phyloP scores from a whole-genome alignment of 2,888 invertebrate species.

The Ceratothoa steindachneri region DNA sequence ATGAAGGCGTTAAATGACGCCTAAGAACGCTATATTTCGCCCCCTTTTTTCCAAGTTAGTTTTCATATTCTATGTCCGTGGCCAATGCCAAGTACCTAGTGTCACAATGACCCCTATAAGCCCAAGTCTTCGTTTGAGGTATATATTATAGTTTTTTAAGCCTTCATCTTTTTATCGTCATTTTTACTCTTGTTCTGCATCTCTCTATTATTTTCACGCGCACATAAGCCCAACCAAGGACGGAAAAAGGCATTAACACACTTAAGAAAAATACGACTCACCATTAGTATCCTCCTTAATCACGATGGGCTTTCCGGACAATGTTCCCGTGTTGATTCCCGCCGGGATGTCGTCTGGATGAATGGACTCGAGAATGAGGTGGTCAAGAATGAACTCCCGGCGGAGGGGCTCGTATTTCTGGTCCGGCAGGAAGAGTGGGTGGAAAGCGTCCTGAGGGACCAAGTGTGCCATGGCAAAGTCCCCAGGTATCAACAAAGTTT shows the following conservation, averaged over 20 bases:
- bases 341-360: neutral
- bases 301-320: neutral
- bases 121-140: no score
- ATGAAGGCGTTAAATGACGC: no score
- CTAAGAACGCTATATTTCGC: no score
- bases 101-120: no score
- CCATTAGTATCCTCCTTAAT: neutral
- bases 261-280: neutral
- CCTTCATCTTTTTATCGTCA: neutral
- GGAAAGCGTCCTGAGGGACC: neutral
- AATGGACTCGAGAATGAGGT: neutral
- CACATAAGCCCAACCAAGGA: no score
- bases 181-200: no score
- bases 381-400: neutral
- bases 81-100: no score
- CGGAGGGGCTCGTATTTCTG: neutral
- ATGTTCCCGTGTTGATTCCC: neutral
- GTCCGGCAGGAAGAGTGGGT: neutral
- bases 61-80: no score
- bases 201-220: no score
- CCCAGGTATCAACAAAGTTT: neutral
- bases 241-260: no score
- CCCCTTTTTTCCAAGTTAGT: no score
- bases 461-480: neutral
- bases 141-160: no score